Evolutionary conservation across 2,113 vertebrate genomes (phyloP), one percentile per base, ranked within the genome.

Genomic region (Carassius auratus): DNA sequence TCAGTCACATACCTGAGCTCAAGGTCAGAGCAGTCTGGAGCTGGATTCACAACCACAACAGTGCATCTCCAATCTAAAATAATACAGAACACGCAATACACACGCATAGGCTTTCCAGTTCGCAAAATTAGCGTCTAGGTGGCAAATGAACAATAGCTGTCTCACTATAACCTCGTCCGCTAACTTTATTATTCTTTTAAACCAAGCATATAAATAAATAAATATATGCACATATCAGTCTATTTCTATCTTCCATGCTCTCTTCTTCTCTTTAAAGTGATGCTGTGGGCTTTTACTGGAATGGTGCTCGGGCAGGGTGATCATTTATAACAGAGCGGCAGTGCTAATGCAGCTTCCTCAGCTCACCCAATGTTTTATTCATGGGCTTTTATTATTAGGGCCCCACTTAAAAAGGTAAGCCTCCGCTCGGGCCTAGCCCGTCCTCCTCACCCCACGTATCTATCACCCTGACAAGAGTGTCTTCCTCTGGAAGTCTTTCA

Each of bases 301-400:
- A 94, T 94, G 94, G 92, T 92, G 91, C 89, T 90, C 87, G 91
- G 90, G 94, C 92, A 93, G 91, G 85, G 91, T 92, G 94, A 95
- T 95, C 94, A 95, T 95, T 95, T 95, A 95, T 95, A 95, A 95
- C 94, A 76, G 91, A 91, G 92, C 92, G 89, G 89, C 92, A 91
- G 91, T 88, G 87, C 94, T 95, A 95, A 95, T 95, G 95, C 94
- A 93, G 93, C 88, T 75, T 84, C 90, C 90, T 71, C 91, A 91
- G 92, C 90, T 92, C 90, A 92, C 92, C 91, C 90, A 76, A 95
- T 95, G 95, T 95, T 94, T 95, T 95, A 95, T 95, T 95, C 95
- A 95, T 95, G 92, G 91, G 93, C 92, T 94, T 95, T 95, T 95
- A 94, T 95, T 95, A 95, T 95, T 95, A 95, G 93, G 94, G 92